Evolutionary conservation across 2,888 invertebrate genomes (phyloP).

Genomic region (Hydriomena furcata): DNA sequence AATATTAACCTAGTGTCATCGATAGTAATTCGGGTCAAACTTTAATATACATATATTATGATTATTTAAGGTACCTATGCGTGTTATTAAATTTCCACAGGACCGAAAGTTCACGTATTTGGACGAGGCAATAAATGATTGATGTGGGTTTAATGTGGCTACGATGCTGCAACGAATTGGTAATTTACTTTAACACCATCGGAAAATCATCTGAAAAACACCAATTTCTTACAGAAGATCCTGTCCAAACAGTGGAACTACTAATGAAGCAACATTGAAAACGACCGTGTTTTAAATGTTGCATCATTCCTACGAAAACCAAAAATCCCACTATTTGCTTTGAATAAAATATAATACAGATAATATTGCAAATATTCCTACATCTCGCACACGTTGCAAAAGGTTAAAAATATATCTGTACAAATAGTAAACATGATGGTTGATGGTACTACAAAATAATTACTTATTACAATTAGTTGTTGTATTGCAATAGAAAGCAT

Average conservation of each 20-base stretch:
- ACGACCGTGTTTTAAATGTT: no score
- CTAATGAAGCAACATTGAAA: no score
- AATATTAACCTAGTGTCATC: background rate
- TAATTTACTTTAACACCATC: conserved; percentile 10
- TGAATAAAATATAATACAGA: no score
- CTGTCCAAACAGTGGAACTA: no score
- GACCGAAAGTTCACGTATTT: conserved; percentile 32
- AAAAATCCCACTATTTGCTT: no score
- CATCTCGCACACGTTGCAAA: no score
- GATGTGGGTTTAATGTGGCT: conserved; percentile 32
- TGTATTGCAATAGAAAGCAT: conserved; percentile 4
- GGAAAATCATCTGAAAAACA: background rate
- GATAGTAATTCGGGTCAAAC: conserved; percentile 27
- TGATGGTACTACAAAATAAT: background rate
- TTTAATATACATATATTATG: conserved; percentile 3
- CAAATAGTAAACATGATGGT: background rate
- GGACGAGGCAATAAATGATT: conserved; percentile 31
- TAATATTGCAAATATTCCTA: no score
- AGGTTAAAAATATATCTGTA: background rate
- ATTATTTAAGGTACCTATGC: conserved; percentile 28
- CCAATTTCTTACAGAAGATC: background rate
- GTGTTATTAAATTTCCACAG: conserved; percentile 34
- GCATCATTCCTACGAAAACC: no score
- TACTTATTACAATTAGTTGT: background rate
- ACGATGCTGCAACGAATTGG: conserved; percentile 24